Evolutionary conservation across 2,888 invertebrate genomes (phyloP).

Genomic region (Cheilosia vernalis): DNA sequence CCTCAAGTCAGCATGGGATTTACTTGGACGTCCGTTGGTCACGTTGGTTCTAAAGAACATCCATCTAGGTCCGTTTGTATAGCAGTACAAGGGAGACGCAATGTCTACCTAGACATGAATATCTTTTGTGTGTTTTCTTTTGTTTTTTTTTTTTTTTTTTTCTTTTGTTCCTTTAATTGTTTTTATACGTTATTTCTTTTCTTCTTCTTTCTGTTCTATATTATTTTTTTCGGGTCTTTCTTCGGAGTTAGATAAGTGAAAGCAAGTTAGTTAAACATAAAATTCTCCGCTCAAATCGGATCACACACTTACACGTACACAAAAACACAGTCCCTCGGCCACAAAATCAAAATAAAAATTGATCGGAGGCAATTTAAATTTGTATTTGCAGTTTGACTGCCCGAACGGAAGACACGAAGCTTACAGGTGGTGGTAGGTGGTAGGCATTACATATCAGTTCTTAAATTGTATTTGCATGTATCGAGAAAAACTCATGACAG

Average conservation of each 20-base stretch:
- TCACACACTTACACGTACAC: constrained; percentile 13
- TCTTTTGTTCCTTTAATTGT: too few relatives aligned
- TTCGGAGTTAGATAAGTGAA: constrained; percentile 43
- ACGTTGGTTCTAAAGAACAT: constrained; percentile 94
- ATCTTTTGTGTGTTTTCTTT: constrained; percentile 46
- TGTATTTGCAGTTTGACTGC: too few relatives aligned
- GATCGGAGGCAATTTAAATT: background rate
- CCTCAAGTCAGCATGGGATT: constrained; percentile 99
- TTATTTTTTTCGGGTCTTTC: constrained; percentile 74
- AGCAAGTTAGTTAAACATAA: constrained; percentile 48
- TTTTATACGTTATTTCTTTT: constrained; percentile 74
- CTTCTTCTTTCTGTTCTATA: constrained; percentile 70
- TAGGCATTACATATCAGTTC: too few relatives aligned
- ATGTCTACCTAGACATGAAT: constrained; percentile 23
- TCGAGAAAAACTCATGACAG: too few relatives aligned
- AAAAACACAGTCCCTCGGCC: background rate
- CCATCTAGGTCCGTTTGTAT: constrained; percentile 90
- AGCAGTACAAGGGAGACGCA: constrained; percentile 8
- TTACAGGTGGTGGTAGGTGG: too few relatives aligned
- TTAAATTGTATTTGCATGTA: too few relatives aligned
- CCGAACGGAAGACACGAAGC: too few relatives aligned
- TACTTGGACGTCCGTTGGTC: constrained; percentile 97
- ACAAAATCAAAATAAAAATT: background rate
- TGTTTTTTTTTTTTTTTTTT: constrained; percentile 6
- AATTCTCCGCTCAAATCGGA: constrained; percentile 3